These are phyloP conservation scores for Caenorhabditis zanzibari DNA, from an alignment of 2,888 invertebrate genomes.

Conservation along the genomic window DNA sequence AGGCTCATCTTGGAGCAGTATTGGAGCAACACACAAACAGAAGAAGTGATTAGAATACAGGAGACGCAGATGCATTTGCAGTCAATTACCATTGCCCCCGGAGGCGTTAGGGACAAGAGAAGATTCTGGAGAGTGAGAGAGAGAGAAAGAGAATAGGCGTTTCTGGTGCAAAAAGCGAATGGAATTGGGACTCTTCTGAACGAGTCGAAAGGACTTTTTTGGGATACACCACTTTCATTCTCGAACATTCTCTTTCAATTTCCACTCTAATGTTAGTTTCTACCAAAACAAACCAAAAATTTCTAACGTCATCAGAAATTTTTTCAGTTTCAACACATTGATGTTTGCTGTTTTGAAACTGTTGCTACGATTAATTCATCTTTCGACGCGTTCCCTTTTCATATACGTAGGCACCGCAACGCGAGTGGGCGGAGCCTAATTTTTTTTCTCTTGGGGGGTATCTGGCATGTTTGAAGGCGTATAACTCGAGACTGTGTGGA, in stretches of 20 bases:
- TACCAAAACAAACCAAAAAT: no score
- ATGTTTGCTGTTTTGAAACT: no score
- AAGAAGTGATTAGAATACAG: slow-evolving; percentile 44
- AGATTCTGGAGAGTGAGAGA: slow-evolving; percentile 21
- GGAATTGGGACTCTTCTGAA: slow-evolving; percentile 23
- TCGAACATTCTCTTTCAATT: slow-evolving; percentile 16
- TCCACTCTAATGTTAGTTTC: slow-evolving; percentile 11
- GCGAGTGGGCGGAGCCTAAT: no score
- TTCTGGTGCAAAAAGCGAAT: slow-evolving; percentile 43
- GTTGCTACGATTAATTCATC: no score
- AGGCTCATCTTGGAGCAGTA: slow-evolving; percentile 49
- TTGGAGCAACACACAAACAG: neutral
- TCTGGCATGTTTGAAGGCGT: no score
- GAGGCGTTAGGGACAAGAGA: slow-evolving; percentile 39
- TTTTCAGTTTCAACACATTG: no score
- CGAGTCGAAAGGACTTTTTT: slow-evolving; percentile 6
- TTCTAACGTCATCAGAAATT: no score
- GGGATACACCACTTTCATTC: slow-evolving; percentile 20
- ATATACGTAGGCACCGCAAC: no score
- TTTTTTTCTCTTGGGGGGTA: no score
- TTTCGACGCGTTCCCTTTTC: no score
- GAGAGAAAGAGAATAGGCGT: slow-evolving; percentile 1
- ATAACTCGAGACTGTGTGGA: no score
- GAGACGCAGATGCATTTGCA: slow-evolving; percentile 51
- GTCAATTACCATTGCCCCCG: slow-evolving; percentile 61